Conservation (phyloP, 1,140 invertebrate species). For the Pollicipes pollicipes region DNA sequence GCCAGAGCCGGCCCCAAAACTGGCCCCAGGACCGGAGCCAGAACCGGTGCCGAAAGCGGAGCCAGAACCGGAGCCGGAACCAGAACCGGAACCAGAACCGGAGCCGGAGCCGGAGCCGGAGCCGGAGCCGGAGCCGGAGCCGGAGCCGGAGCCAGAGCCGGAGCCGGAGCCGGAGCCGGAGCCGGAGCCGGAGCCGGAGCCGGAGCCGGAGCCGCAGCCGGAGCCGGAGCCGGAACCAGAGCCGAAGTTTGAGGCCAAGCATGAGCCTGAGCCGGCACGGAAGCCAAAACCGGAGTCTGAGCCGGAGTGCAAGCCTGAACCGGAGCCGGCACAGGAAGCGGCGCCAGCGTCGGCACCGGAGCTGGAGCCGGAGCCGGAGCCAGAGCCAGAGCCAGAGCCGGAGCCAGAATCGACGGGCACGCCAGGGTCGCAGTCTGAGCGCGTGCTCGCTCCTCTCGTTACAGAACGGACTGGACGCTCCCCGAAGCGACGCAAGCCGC, state of each 20-base stretch:
- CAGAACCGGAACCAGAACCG: neutral
- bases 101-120: neutral
- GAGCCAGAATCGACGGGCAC: too few relatives aligned
- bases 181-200: neutral
- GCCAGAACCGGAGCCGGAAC: neutral
- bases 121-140: neutral
- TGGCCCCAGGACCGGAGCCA: neutral
- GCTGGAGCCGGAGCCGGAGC: neutral
- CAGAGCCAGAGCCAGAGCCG: neutral
- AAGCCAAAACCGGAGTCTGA: neutral
- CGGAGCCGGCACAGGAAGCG: neutral
- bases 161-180: neutral
- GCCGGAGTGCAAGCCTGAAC: too few relatives aligned
- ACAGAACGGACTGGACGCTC: neutral
- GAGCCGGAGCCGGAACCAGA: neutral
- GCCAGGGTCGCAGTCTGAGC: too few relatives aligned
- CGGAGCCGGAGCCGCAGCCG: neutral
- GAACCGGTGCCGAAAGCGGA: neutral
- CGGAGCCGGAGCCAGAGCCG: neutral
- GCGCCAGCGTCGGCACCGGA: too few relatives aligned
- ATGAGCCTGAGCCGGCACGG: neutral
- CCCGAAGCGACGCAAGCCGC: neutral
- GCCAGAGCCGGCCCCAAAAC: too few relatives aligned
- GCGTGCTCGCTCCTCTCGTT: too few relatives aligned
- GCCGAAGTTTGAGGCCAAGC: neutral